Conservation (phyloP, 2,888 invertebrate species). For the Agrotis exclamationis region DNA sequence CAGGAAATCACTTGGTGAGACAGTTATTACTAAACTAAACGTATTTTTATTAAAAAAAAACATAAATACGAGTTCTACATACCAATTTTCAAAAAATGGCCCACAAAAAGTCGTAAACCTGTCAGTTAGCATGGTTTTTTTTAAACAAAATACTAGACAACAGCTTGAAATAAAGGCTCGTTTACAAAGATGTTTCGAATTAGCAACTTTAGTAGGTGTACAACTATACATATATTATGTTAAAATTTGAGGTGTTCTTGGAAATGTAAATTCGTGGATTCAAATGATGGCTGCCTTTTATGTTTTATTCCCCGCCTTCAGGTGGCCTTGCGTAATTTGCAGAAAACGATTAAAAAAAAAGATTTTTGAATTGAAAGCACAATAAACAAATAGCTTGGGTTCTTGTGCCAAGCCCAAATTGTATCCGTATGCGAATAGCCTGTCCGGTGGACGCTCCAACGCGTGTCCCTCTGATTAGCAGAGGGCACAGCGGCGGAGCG, state of each 20-base stretch:
- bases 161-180: conserved; percentile 14
- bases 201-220: background rate
- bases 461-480: too few species aligned
- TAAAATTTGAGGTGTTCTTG: background rate
- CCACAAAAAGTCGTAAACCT: conserved; percentile 8
- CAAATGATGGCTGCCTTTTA: background rate
- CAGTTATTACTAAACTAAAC: too few species aligned
- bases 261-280: background rate
- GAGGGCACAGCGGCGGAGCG: too few species aligned
- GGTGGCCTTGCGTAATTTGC: background rate
- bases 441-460: too few species aligned
- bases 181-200: background rate
- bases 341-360: background rate
- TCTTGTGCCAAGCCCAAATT: background rate
- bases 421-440: too few species aligned
- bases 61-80: too few species aligned
- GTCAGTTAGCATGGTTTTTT: background rate
- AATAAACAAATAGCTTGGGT: background rate
- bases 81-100: conserved; percentile 8
- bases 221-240: background rate
- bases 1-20: too few species aligned
- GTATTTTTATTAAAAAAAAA: too few species aligned
- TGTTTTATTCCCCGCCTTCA: background rate
- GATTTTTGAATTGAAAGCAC: background rate
- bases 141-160: conserved; percentile 6